Evolutionary conservation across 2,113 vertebrate species (phyloP).

Genomic region (Entosphenus tridentatus): DNA sequence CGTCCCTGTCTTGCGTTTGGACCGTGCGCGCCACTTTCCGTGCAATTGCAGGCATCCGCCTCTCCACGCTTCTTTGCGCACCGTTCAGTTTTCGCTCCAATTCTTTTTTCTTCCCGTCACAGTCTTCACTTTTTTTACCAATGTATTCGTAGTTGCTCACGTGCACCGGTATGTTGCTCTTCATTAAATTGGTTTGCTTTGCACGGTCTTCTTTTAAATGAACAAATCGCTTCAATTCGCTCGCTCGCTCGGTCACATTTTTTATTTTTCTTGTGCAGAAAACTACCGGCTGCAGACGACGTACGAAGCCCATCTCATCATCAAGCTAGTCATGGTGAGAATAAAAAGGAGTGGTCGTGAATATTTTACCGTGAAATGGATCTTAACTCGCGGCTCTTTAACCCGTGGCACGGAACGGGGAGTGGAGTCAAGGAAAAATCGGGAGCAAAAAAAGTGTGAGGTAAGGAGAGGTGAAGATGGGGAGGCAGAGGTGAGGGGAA

Average conservation of each 20-base stretch:
- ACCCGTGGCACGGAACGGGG: too few relatives aligned
- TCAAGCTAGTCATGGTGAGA: conserved; percentile 93
- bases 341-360: background rate
- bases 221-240: background rate
- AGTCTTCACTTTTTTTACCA: background rate
- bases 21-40: background rate
- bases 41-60: background rate
- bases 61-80: background rate
- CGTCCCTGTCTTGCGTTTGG: too few relatives aligned
- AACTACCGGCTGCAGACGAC: conserved; percentile 94
- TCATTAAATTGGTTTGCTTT: too few relatives aligned
- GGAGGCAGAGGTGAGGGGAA: too few relatives aligned
- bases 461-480: too few relatives aligned
- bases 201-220: background rate
- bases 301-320: conserved; percentile 95
- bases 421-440: too few relatives aligned
- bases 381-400: too few relatives aligned
- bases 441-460: too few relatives aligned
- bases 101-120: background rate
- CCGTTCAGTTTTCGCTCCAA: background rate
- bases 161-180: too few relatives aligned
- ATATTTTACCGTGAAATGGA: too few relatives aligned
- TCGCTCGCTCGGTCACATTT: conserved; percentile 15
- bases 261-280: conserved; percentile 27
- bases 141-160: too few relatives aligned